Conservation (phyloP, 2,888 invertebrate genomes). For the Temnothorax ravouxi region DNA sequence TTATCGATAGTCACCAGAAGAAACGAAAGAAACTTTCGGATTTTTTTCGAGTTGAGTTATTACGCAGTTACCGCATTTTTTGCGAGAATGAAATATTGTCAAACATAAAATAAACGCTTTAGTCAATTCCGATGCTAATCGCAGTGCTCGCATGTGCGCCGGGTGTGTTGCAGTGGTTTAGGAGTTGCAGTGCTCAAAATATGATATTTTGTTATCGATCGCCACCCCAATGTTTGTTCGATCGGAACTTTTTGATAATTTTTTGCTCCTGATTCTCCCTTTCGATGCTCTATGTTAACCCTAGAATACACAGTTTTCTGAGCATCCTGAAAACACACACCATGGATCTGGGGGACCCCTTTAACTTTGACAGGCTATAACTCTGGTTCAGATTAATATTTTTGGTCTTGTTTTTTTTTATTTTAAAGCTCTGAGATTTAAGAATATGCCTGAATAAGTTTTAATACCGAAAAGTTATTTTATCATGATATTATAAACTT, state of each 20-base stretch:
- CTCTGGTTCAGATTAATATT: too few species aligned
- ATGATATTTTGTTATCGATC: background rate
- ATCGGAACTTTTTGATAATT: conserved; percentile 16
- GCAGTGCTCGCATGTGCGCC: conserved; percentile 29
- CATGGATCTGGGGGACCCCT: too few species aligned
- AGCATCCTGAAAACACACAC: too few species aligned
- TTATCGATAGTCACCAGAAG: background rate
- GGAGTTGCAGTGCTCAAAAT: background rate
- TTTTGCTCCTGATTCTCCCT: background rate
- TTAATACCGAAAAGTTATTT: too few species aligned
- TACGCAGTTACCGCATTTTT: background rate
- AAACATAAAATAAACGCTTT: background rate
- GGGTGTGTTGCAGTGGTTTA: background rate
- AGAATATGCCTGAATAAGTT: too few species aligned
- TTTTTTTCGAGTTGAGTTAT: background rate
- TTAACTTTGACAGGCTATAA: too few species aligned
- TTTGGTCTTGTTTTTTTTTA: too few species aligned
- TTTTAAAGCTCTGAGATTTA: too few species aligned
- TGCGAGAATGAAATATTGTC: background rate
- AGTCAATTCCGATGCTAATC: background rate
- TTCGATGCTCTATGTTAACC: background rate
- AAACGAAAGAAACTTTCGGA: background rate
- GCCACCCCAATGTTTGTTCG: background rate
- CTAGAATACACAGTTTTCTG: too few species aligned
- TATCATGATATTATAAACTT: too few species aligned